Base-by-base conservation (phyloP, 2,888 invertebrate genomes). In the Ecliptopera silaceata region DNA sequence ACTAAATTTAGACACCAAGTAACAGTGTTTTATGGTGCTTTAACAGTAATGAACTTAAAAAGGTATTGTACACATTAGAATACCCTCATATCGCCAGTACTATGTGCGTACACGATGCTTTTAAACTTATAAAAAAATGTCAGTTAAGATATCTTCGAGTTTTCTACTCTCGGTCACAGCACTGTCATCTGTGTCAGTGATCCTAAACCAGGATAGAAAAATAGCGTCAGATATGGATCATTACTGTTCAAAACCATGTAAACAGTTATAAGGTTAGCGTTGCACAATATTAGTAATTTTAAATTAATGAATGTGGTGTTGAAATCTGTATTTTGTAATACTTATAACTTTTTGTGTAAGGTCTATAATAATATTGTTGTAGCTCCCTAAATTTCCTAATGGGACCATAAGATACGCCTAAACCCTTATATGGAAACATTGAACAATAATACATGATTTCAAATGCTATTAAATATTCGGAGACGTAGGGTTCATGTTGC, bases 1-100 rank as follows among this genome's bases (percentile, higher is more conserved):
- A 70, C 65, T 70, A 72, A 72, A 75, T 69, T 71, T 74, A 78
- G 67, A 77, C 74, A 76, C 74, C 73, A 72, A 70, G 66, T 68
- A 66, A 62, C 69, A 68, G 67, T 65, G 61, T 55, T 58, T 48
- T 64, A 60, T 53, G 68, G 67, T 62, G 67, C 65, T 75, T 71
- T 63, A 64, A 72, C 74, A 74, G 74, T 67, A 62, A 46, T 20
- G 48, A 46, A 45, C 38, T 49, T 15, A n/a, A 13, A 12, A 6
- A 31, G 20, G 17, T 3, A 17, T 13, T 26, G 22, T 29, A 17
- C 39, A 38, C 17, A 4, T 38, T 8, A 38, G 17, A 26, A 26
- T 8, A 36, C 2, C 15, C 1, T 15, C 15, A 13, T 36, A 10
- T 36, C 12, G 34, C 2, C 15, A 8, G 8, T 3, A n/a, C n/a